These are phyloP conservation scores for Lysandra bellargus DNA, from an alignment of 2,888 invertebrate genomes.

Conservation along the genomic window DNA sequence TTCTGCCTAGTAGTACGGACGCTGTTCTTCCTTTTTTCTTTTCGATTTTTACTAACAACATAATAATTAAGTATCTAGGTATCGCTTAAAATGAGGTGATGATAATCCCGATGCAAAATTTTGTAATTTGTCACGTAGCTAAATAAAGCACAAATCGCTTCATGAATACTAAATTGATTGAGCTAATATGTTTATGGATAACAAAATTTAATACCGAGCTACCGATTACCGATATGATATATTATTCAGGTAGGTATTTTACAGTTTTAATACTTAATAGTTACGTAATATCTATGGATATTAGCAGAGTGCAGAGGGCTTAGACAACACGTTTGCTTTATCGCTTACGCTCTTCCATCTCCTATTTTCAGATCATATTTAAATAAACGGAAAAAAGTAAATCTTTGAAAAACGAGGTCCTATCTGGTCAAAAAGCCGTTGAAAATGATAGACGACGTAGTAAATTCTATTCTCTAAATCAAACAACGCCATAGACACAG, in stretches of 20 bases:
- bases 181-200: neutral
- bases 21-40: too few relatives aligned
- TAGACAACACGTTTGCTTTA: too few relatives aligned
- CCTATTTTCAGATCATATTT: neutral
- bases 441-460: neutral
- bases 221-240: neutral
- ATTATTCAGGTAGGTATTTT: neutral
- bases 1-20: too few relatives aligned
- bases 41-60: neutral
- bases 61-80: neutral
- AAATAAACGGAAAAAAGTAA: neutral
- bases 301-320: too few relatives aligned
- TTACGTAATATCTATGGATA: too few relatives aligned
- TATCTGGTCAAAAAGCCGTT: neutral
- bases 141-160: neutral
- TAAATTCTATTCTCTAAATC: conserved; percentile 9
- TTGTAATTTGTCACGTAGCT: conserved; percentile 8
- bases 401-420: neutral
- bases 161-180: neutral
- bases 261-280: too few relatives aligned
- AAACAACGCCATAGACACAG: neutral
- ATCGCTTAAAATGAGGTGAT: neutral
- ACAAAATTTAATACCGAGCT: neutral
- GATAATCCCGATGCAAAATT: neutral
- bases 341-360: too few relatives aligned